Conservation (phyloP, 2,888 invertebrate genomes). For the Callyntrura guangdongensis region DNA sequence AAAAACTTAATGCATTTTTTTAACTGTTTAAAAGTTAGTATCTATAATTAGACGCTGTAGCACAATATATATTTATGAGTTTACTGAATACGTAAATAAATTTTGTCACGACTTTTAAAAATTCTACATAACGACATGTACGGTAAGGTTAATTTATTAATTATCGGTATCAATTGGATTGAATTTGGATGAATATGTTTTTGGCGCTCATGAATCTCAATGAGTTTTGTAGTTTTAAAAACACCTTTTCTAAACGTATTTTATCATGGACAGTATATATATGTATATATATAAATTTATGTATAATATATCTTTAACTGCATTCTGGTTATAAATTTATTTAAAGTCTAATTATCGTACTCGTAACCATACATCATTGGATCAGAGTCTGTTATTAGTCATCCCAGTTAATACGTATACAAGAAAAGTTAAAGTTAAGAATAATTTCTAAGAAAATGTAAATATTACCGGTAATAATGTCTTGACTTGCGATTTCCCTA, state of each 20-base stretch:
- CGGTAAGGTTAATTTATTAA: background rate
- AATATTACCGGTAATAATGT: constrained; percentile 19
- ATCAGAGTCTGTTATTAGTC: constrained; percentile 44
- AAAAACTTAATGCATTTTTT: background rate
- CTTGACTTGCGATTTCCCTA: constrained; percentile 44
- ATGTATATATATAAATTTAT: too few species aligned
- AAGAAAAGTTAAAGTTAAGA: constrained; percentile 31
- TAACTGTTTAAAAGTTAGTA: background rate
- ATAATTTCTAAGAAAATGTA: background rate
- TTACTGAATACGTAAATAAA: constrained; percentile 26
- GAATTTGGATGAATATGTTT: constrained; percentile 51
- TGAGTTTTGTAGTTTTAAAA: constrained; percentile 21
- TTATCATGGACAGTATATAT: constrained; percentile 55
- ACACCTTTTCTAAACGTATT: constrained; percentile 28
- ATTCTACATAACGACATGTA: background rate
- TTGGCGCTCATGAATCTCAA: constrained; percentile 68
- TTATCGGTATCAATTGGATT: constrained; percentile 44
- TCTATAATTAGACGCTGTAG: background rate
- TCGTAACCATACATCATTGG: constrained; percentile 3
- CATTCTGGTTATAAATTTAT: constrained; percentile 18
- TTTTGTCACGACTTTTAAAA: constrained; percentile 21
- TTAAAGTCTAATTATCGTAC: background rate
- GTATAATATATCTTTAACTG: constrained; percentile 36
- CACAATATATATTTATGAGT: background rate
- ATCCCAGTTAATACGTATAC: constrained; percentile 48